A percentile compares a stretch with the other conserved stretches of the same genome.
These are phyloP conservation scores for Leptura quadrifasciata DNA, from an alignment of 2,888 invertebrate species.

Conservation along the genomic window DNA sequence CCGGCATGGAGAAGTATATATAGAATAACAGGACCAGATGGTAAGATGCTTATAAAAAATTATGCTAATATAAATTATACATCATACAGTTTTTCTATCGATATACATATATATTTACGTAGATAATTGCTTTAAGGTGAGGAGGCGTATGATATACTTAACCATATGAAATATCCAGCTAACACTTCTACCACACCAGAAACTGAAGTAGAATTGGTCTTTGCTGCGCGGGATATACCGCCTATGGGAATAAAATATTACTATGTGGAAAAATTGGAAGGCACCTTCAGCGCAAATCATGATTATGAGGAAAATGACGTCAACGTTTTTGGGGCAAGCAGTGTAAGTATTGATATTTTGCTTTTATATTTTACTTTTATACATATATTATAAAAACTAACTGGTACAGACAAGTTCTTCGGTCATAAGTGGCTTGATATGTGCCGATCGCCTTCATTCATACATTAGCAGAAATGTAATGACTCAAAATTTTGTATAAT, in stretches of 20 bases:
- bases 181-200: neutral
- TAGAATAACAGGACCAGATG: conserved; percentile 78
- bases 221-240: conserved; percentile 73
- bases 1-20: conserved; percentile 78
- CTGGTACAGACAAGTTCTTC: too few species aligned
- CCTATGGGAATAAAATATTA: conserved; percentile 56
- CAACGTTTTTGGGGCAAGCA: conserved; percentile 17
- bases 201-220: conserved; percentile 79
- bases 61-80: neutral
- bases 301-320: neutral
- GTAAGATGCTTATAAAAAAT: conserved; percentile 73
- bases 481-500: too few species aligned
- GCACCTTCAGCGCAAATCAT: conserved; percentile 11
- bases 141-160: conserved; percentile 51
- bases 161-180: conserved; percentile 46
- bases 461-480: too few species aligned
- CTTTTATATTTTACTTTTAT: too few species aligned
- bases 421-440: too few species aligned
- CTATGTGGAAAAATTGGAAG: conserved; percentile 38
- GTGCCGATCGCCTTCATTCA: too few species aligned
- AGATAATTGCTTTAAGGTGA: conserved; percentile 40
- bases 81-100: neutral
- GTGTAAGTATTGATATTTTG: conserved; percentile 2
- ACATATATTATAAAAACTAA: too few species aligned
- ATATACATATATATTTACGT: neutral